Conservation (phyloP, 2,888 invertebrate genomes). For the Dorcus hopei region DNA sequence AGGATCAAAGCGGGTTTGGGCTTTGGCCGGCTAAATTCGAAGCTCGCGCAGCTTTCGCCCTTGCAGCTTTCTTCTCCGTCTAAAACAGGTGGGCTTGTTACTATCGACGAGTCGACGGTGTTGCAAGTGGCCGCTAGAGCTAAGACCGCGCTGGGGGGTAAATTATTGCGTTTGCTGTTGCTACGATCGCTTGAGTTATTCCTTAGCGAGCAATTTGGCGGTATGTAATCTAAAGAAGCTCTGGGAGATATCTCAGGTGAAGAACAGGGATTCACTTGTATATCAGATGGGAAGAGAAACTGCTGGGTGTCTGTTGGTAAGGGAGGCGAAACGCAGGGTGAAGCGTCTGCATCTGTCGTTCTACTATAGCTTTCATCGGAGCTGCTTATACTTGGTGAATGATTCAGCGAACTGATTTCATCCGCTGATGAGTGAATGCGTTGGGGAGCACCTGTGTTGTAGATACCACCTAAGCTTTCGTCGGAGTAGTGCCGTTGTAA, state of each 20-base stretch:
- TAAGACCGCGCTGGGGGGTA: conserved; percentile 59
- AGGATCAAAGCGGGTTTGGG: conserved; percentile 38
- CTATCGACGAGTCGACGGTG: conserved; percentile 50
- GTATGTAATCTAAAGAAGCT: conserved; percentile 53
- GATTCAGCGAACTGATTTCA: conserved; percentile 76
- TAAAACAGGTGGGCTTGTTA: conserved; percentile 56
- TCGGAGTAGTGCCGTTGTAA: conserved; percentile 66
- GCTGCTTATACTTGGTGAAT: conserved; percentile 78
- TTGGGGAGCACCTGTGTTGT: conserved; percentile 48
- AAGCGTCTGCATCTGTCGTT: conserved; percentile 70
- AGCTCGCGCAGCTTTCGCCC: conserved; percentile 63
- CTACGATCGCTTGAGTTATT: conserved; percentile 38
- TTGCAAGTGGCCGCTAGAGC: conserved; percentile 50
- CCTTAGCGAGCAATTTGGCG: conserved; percentile 50
- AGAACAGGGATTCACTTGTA: conserved; percentile 54
- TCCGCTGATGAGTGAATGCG: conserved; percentile 77
- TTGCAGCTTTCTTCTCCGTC: conserved; percentile 63
- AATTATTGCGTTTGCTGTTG: conserved; percentile 40
- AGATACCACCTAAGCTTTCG: conserved; percentile 58
- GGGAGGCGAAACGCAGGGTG: conserved; percentile 53
- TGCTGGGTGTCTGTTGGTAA: conserved; percentile 52
- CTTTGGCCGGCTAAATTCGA: conserved; percentile 56
- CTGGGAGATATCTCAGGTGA: conserved; percentile 50
- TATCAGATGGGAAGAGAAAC: conserved; percentile 62
- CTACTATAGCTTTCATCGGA: conserved; percentile 83